Evolutionary conservation across 2,113 vertebrate genomes (phyloP), one percentile per base, ranked within the genome.

Genomic region (Cochlearius cochlearius): DNA sequence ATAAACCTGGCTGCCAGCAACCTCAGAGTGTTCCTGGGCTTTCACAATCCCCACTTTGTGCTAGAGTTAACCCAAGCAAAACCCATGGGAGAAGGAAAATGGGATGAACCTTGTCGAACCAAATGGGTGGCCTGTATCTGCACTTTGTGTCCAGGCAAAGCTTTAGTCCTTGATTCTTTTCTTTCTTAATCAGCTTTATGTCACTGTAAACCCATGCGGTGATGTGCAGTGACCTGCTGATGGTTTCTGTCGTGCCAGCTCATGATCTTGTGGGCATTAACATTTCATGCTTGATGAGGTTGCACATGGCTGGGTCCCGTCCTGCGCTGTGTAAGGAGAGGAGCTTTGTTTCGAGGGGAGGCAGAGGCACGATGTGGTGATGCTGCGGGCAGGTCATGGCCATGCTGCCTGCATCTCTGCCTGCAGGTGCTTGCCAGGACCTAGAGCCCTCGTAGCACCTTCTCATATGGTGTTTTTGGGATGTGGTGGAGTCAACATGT

Each of bases 1-100:
- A 7, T 12, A 17, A 45, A 63, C 9, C 1, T 1, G 12, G 7
- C 66, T 76, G 75, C 53, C 67, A 76, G 84, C 18, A 53, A 20
- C 27, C 83, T 43, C 43, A 1, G 75, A 45, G 75, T 20, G 2
- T 26, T 43, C 32, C 59, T 11, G 12, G 84, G 66, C 23, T 71
- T 66, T 59, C 68, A 19, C 79, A 84, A 3, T 9, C 55, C 55
- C 30, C 9, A 12, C 66, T 84, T 81, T 7, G 41, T 75, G 74
- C 62, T 66, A 39, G 71, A 36, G 5, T 58, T 32, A 39, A 41
- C 21, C 49, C 52, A 4, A n/a, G 47, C 7, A 10, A 52, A 68
- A 77, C 3, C 66, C 36, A 4, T 0, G 0, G 0, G 41, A 38
- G 75, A 14, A 34, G 52, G n/a, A 25, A 20, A 19, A 8, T 1